Conservation (phyloP, 2,888 invertebrate species). For the Athalia cordata region DNA sequence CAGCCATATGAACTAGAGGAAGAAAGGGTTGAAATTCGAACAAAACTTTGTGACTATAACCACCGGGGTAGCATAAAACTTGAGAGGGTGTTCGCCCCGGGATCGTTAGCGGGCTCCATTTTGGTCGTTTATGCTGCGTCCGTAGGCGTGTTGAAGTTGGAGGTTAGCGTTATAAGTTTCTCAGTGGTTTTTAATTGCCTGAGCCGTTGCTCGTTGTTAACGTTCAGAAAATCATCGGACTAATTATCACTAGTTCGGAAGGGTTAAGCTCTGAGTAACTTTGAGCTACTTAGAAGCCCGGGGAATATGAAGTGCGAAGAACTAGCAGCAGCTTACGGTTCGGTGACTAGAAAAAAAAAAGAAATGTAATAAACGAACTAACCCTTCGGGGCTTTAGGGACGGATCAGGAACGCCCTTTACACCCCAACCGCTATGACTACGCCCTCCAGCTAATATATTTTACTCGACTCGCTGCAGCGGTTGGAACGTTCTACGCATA, state of each 20-base stretch:
- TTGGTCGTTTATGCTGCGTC: not conserved
- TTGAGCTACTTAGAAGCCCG: conserved; percentile 61
- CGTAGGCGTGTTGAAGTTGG: too few species aligned
- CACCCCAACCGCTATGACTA: not conserved
- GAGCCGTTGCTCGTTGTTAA: not conserved
- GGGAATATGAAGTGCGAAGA: conserved; percentile 57
- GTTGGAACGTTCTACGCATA: conserved; percentile 62
- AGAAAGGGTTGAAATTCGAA: conserved; percentile 59
- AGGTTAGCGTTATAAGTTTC: not conserved
- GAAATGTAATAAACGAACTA: not conserved
- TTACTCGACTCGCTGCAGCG: not conserved
- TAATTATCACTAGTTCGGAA: conserved; percentile 46
- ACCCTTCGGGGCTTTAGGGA: not conserved
- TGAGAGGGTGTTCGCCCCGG: conserved; percentile 38
- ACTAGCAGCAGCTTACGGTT: conserved; percentile 4
- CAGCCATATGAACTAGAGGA: not conserved
- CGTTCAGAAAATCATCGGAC: not conserved
- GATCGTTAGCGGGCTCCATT: not conserved
- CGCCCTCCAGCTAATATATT: not conserved
- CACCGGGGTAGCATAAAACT: conserved; percentile 52
- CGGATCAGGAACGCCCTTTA: conserved; percentile 15
- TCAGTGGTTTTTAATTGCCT: conserved; percentile 17
- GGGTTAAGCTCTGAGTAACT: conserved; percentile 61
- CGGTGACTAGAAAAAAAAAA: too few species aligned
- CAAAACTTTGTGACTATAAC: conserved; percentile 57